Evolutionary conservation across 2,797 vertebrate species (phyloP).

Genomic region (Onychomys torridus): DNA sequence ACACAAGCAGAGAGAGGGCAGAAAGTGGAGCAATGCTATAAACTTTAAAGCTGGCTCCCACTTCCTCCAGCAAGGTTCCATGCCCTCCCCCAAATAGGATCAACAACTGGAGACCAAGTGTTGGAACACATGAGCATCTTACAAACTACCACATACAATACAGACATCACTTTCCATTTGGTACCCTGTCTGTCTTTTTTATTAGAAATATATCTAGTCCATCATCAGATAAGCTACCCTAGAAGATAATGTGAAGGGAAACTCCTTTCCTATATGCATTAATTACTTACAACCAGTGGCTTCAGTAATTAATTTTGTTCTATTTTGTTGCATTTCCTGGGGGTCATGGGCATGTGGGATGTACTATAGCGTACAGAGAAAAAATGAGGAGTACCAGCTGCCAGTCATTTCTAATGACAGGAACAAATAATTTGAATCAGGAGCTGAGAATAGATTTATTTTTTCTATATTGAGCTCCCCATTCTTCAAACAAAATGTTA

Average conservation of each 20-base stretch:
- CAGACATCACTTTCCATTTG: constrained; percentile 20
- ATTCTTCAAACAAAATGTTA: constrained; percentile 70
- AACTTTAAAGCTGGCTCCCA: not conserved
- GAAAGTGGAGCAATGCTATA: not conserved
- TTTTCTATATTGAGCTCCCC: constrained; percentile 71
- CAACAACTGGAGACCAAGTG: not conserved
- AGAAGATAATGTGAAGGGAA: not conserved
- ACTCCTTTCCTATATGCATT: not conserved
- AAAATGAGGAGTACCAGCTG: constrained; percentile 69
- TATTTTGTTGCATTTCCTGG: constrained; percentile 60
- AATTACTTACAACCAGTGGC: not conserved
- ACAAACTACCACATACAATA: not conserved
- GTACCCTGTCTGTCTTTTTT: constrained; percentile 1
- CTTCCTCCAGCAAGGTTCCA: not conserved
- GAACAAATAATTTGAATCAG: constrained; percentile 79
- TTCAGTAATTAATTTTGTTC: constrained; percentile 35
- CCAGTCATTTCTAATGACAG: constrained; percentile 42
- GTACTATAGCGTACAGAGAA: constrained; percentile 8
- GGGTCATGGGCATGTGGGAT: constrained; percentile 14
- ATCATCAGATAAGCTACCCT: not conserved
- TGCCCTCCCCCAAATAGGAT: not conserved
- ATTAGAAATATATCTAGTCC: not conserved
- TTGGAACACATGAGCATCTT: not conserved
- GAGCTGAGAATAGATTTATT: constrained; percentile 77
- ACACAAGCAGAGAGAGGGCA: not conserved